These are phyloP conservation scores for Mamestra brassicae DNA, from an alignment of 2,888 invertebrate genomes.

Conservation along the genomic window DNA sequence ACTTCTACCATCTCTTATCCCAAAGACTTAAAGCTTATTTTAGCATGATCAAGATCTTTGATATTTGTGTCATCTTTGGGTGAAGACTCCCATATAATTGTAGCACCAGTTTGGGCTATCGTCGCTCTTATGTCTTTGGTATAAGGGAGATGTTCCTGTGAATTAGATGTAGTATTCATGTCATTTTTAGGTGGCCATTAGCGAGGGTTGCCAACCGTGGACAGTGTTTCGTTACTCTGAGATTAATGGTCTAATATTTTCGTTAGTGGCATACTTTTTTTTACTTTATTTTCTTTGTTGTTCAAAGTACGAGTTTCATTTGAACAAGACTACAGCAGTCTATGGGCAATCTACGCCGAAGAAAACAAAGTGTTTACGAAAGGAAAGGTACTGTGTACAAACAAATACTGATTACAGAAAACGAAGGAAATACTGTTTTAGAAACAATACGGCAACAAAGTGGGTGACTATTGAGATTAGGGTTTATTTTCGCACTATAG, in stretches of 20 bases:
- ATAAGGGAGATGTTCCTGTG: conserved; percentile 25
- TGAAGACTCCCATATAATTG: conserved; percentile 39
- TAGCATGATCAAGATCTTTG: conserved; percentile 12
- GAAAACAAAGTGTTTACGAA: not conserved
- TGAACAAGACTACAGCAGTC: not conserved
- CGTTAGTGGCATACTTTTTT: conserved; percentile 20
- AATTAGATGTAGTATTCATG: conserved; percentile 19
- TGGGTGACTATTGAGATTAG: too few relatives aligned
- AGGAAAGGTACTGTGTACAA: not conserved
- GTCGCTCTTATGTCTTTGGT: not conserved
- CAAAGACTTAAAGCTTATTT: conserved; percentile 31
- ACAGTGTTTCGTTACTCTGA: conserved; percentile 34
- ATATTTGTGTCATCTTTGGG: conserved; percentile 46
- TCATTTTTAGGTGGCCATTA: conserved; percentile 41
- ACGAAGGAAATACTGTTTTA: not conserved
- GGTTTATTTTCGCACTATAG: too few relatives aligned
- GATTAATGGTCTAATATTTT: conserved; percentile 18
- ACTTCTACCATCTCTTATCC: conserved; percentile 4
- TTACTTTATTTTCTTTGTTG: not conserved
- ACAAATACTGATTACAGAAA: not conserved
- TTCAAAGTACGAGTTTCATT: not conserved
- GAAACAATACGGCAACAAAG: too few relatives aligned
- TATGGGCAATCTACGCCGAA: not conserved
- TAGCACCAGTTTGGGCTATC: conserved; percentile 1
- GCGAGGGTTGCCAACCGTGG: conserved; percentile 29